Percentiles rank a stretch among this genome's conserved stretches.
Conservation (phyloP, 2,888 invertebrate genomes). For the Lampropteryx suffumata region DNA sequence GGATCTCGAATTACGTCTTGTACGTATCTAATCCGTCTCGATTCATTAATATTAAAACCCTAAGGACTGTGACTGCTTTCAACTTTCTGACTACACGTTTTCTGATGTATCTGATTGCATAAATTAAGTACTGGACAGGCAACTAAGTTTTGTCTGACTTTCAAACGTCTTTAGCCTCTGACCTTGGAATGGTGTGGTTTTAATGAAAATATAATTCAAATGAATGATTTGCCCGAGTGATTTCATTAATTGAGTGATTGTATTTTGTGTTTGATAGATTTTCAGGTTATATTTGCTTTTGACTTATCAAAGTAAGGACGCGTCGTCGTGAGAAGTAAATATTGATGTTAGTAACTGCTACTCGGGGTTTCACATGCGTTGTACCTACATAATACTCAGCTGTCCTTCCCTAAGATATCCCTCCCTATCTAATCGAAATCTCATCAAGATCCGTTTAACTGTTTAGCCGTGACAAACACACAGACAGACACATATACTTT, state of each 20-base stretch:
- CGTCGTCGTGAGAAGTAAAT: too few species aligned
- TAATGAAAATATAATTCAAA: slow-evolving; percentile 12
- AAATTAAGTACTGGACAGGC: slow-evolving; percentile 26
- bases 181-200: slow-evolving; percentile 18
- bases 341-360: too few species aligned
- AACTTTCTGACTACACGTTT: slow-evolving; percentile 25
- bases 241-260: background rate
- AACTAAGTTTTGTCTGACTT: slow-evolving; percentile 29
- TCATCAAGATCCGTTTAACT: too few species aligned
- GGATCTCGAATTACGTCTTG: slow-evolving; percentile 21
- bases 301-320: too few species aligned
- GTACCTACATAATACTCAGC: too few species aligned
- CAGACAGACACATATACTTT: too few species aligned
- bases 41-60: slow-evolving; percentile 30
- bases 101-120: slow-evolving; percentile 32
- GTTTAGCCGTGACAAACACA: too few species aligned
- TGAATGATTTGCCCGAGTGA: background rate
- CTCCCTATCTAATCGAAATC: too few species aligned
- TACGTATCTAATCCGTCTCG: slow-evolving; percentile 33
- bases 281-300: too few species aligned
- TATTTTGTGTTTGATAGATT: too few species aligned
- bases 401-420: too few species aligned
- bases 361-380: too few species aligned
- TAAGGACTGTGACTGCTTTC: slow-evolving; percentile 23
- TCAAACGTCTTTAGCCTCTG: slow-evolving; percentile 23